Evolutionary conservation across 2,113 vertebrate species (phyloP), one percentile per base, ranked within the genome.

Genomic region (Crotalus viridis): DNA sequence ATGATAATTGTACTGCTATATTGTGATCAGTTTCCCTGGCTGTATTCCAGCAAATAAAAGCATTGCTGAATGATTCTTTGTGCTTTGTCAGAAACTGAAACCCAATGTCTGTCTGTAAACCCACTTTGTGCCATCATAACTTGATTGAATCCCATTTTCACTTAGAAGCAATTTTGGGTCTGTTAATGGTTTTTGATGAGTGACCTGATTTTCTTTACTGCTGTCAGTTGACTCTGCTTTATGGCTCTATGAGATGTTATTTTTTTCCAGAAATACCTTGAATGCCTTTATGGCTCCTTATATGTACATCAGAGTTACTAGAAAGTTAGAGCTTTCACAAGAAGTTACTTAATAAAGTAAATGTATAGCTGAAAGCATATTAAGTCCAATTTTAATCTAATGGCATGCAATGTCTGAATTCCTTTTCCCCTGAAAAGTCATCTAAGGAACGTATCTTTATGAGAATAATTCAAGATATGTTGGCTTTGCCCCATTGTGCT

Each of bases 11-110:
- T 48, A 87, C 86, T 85, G 43, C 81, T 61, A 48, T 54, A 57
- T 87, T 57, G 33, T 90, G n/a, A 86, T 93, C 74, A 19, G 55
- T 86, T 86, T 86, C 17, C 74, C 43, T 86, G 43, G 39, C 28
- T 93, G 21, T 56, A 87, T 51, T 90, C 10, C 55, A 90, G 74
- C 88, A 86, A 87, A 86, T 61, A 85, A 90, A 85, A 90, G n/a
- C 81, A 28, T 48, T 28, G 56, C 81, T 64, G 56, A 86, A 86
- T 93, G 85, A 56, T 85, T 54, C 26, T 24, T 55, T 46, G 59
- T 64, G 28, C n/a, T 17, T 74, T 57, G 19, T 8, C 88, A 85
- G 54, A 19, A 51, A 51, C 51, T 19, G 33, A 89, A 92, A 89
- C 10, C 19, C 22, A 59, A 89, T 33, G 55, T 59, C 39, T 57